These are phyloP conservation scores for Microtus oregoni DNA, from an alignment of 2,113 vertebrate genomes.

Conservation along the genomic window DNA sequence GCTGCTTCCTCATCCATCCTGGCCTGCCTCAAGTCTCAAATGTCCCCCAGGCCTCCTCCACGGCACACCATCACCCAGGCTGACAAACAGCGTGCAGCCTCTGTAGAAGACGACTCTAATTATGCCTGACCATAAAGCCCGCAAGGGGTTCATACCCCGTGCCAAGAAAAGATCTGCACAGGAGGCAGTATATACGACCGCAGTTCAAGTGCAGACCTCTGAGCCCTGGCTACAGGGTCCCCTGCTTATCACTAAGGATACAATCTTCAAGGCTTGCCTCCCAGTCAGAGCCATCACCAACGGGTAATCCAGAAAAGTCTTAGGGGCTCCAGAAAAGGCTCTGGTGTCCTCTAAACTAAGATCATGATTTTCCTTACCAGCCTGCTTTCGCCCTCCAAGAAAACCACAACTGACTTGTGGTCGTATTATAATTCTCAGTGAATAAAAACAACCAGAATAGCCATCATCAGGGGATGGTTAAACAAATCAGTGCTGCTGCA, in stretches of 20 bases:
- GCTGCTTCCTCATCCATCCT: neutral
- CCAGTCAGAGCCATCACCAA: neutral
- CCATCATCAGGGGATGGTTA: neutral
- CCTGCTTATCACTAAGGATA: neutral
- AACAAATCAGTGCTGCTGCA: neutral
- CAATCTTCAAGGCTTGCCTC: neutral
- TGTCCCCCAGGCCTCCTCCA: neutral
- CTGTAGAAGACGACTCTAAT: slow-evolving; percentile 51
- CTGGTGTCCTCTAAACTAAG: neutral
- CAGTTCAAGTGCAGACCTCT: neutral
- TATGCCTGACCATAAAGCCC: slow-evolving; percentile 64
- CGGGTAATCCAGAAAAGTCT: neutral
- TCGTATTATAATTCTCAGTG: neutral
- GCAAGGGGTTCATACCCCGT: slow-evolving; percentile 71
- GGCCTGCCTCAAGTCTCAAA: neutral
- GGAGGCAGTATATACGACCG: slow-evolving; percentile 57
- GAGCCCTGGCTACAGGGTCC: neutral
- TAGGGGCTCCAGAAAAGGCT: neutral
- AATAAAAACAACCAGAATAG: neutral
- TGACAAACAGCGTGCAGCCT: neutral
- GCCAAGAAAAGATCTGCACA: slow-evolving; percentile 53
- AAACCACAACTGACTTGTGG: neutral
- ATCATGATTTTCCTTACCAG: neutral
- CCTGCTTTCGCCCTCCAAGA: neutral
- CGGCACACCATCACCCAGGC: neutral